Percentiles rank a stretch among this genome's conserved stretches.
Conservation (phyloP, 2,888 invertebrate genomes). For the Sylvicola fuscatus region DNA sequence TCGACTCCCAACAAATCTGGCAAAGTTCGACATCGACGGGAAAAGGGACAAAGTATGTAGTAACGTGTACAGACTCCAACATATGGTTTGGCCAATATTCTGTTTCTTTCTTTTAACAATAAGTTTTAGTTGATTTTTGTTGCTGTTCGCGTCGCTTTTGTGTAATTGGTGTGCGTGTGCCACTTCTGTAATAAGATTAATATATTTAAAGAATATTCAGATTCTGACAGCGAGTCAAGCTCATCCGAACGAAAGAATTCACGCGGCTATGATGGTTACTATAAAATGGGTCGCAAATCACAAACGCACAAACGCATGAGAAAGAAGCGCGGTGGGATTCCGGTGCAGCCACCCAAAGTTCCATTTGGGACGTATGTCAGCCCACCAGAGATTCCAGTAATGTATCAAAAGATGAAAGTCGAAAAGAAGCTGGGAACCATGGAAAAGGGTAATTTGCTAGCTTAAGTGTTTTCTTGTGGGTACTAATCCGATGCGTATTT, state of each 20-base stretch:
- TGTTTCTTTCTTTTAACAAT: not conserved
- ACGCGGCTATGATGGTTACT: conserved; percentile 35
- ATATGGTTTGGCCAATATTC: conserved; percentile 1
- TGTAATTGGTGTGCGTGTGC: too few species aligned
- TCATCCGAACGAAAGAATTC: conserved; percentile 26
- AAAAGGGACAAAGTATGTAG: conserved; percentile 30
- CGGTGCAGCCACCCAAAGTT: conserved; percentile 69
- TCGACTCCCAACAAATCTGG: conserved; percentile 35
- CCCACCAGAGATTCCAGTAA: conserved; percentile 39
- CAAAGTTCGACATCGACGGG: conserved; percentile 35
- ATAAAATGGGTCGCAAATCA: conserved; percentile 44
- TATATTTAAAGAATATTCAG: conserved; percentile 47
- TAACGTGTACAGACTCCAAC: not conserved
- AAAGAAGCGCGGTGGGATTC: conserved; percentile 56
- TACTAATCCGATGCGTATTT: not conserved
- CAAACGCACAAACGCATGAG: conserved; percentile 49
- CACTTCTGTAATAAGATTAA: too few species aligned
- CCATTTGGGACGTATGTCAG: conserved; percentile 45
- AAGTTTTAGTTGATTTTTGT: conserved; percentile 3
- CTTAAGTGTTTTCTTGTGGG: conserved; percentile 1
- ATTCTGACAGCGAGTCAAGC: conserved; percentile 68
- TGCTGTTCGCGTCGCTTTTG: conserved; percentile 3
- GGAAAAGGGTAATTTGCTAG: conserved; percentile 18
- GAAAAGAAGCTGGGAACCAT: conserved; percentile 7
- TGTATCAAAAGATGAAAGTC: conserved; percentile 27